A percentile compares a stretch with the other conserved stretches of the same genome.
Evolutionary conservation across 2,888 invertebrate species (phyloP).

Genomic region (Drosophila neotestacea): DNA sequence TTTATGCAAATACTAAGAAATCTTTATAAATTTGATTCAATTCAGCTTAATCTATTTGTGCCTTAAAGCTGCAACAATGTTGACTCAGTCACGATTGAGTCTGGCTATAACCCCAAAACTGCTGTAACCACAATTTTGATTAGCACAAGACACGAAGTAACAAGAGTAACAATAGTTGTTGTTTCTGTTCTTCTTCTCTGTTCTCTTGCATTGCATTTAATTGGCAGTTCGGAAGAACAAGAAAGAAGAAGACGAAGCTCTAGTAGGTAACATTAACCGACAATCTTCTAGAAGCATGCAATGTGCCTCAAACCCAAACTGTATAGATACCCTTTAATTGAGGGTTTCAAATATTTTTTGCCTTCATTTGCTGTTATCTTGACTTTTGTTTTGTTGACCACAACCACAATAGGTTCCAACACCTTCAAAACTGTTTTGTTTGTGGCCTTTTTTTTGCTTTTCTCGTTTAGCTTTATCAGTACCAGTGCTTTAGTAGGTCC

Average conservation of each 20-base stretch:
- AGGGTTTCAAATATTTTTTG: constrained; percentile 34
- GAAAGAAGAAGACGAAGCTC: neutral
- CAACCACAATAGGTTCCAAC: constrained; percentile 37
- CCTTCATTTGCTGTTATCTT: constrained; percentile 28
- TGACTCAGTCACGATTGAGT: constrained; percentile 36
- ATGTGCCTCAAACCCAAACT: neutral
- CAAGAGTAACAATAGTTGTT: constrained; percentile 3
- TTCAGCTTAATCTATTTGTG: neutral
- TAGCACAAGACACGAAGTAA: constrained; percentile 43
- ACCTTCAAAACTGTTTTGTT: constrained; percentile 42
- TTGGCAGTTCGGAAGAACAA: constrained; percentile 25
- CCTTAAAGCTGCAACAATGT: constrained; percentile 32
- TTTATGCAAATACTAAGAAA: constrained; percentile 3
- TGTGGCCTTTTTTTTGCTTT: constrained; percentile 18
- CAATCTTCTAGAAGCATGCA: constrained; percentile 41
- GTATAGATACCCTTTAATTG: constrained; percentile 43
- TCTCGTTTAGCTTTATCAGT: constrained; percentile 7
- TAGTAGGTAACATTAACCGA: constrained; percentile 39
- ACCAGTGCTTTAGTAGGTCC: neutral
- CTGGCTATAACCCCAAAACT: constrained; percentile 29
- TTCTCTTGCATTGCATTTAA: constrained; percentile 50
- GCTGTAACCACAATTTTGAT: constrained; percentile 57
- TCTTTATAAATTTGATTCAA: constrained; percentile 3
- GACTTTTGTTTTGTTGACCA: constrained; percentile 33
- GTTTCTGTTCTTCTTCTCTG: constrained; percentile 3